Percentiles rank a stretch among this genome's conserved stretches.
Evolutionary conservation across 2,888 invertebrate species (phyloP).

Genomic region (Punctoribates punctum): DNA sequence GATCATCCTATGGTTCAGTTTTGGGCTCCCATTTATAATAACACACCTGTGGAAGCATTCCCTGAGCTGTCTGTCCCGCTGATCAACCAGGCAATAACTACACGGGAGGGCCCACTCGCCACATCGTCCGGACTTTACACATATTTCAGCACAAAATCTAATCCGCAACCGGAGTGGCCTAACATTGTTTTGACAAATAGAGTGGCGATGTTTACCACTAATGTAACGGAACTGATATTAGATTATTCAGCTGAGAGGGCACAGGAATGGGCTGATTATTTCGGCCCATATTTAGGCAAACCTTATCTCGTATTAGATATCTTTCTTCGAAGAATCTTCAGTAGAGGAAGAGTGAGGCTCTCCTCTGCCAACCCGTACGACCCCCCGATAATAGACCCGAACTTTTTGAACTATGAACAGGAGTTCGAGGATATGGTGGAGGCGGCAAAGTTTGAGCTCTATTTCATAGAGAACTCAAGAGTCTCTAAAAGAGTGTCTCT

Average conservation of each 20-base stretch:
- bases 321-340: background rate
- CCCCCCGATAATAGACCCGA: background rate
- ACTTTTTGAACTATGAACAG: background rate
- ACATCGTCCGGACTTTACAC: background rate
- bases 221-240: background rate
- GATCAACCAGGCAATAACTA: background rate
- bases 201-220: background rate
- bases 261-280: background rate
- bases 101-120: background rate
- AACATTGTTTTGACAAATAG: background rate
- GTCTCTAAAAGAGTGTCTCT: background rate
- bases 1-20: background rate
- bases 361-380: background rate
- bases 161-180: background rate
- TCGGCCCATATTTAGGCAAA: background rate
- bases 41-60: background rate
- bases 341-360: background rate
- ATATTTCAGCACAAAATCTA: background rate
- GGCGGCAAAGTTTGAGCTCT: background rate
- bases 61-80: background rate
- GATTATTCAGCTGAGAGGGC: background rate
- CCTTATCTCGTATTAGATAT: background rate
- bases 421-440: background rate
- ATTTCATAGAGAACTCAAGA: background rate
- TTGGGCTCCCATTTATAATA: background rate